Base-by-base conservation (phyloP, 1,140 invertebrate genomes). In the Harpegnathos saltator region DNA sequence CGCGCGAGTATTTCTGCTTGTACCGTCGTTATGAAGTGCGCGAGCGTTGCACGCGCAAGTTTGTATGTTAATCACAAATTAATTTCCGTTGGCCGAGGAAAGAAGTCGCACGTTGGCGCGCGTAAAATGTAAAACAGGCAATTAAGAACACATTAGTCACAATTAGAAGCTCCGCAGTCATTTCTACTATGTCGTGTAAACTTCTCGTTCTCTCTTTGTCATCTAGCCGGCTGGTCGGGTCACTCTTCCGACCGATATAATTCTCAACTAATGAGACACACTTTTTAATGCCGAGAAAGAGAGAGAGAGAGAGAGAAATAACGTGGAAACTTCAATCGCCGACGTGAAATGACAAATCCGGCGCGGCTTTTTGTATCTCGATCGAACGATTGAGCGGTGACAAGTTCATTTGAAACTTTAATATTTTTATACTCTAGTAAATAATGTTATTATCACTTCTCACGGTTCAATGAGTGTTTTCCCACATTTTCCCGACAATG, bases 141-240 rank as follows among this genome's bases (percentile, higher is more conserved):
- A 88, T 88, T 87, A 84, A 54, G 33, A 84, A 81, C 4, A 29
- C 74, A 82, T 85, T 88, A 88, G 54, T 22, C 61, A 77, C 71
- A 82, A 89, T 88, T 88, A 87, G 63, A 54, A 29, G 82, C 22
- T 38, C 66, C 56, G 14, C 12, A 80, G 66, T 48, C 59, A 80
- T 80, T n/a, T n/a, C n/a, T 71, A 33, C 71, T 50, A 17, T 54
- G 33, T 26, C 59, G 22, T 63, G 44, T 52, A 52, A 74, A 65
- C 48, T 44, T 26, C 50, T 22, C 24, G 38, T 9, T 38, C n/a
- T 3, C 24, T 63, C 19, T 62, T 9, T 33, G 52, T 58, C 65
- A 44, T 48, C 48, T n/a, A 17, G 17, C 22, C 26, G n/a, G 22
- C 44, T 19, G 58, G 12, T 26, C 50, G 15, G 58, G 52, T 80